Evolutionary conservation across 2,113 vertebrate genomes (phyloP), one percentile per base, ranked within the genome.

Genomic region (Leptosomus discolor): DNA sequence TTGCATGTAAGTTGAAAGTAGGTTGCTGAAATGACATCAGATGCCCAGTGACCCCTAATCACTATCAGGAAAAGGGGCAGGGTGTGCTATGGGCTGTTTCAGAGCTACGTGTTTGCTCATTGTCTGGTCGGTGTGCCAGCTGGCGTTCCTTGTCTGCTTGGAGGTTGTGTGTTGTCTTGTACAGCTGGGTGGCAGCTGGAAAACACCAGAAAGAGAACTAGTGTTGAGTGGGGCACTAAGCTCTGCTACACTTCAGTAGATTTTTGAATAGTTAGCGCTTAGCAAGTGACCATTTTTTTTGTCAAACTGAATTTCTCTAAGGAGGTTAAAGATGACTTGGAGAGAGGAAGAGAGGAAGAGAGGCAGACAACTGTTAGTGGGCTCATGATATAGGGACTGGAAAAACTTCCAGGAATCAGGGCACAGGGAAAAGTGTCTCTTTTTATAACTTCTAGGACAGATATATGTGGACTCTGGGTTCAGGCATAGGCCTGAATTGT

Each of bases 91-190:
- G 50, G 41, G 22, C 65, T 37, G 12, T 34, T 71, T 24, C 36
- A 34, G 64, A 50, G 32, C 17, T 64, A 2, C 6, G 24, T 27
- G 9, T n/a, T 36, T 43, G 48, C 11, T 11, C 17, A 24, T 36
- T 12, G 6, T 8, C 20, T 48, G 19, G 23, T 12, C 0, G 1
- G n/a, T 2, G 1, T 30, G 54, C n/a, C 39, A 30, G 34, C 39
- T 14, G 29, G 29, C 23, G 3, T 9, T 11, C 11, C 23, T 68
- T 2, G 0, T 17, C 24, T 53, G 24, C 45, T 60, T 21, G 20
- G 29, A n/a, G 14, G 37, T 41, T 32, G 18, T 46, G 16, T 27
- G 21, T 41, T 50, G 26, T 34, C 46, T 27, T 30, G 19, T 13
- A n/a, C 0, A 1, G 56, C 16, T 30, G 56, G 57, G 36, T 12